Base-by-base conservation (phyloP, 2,888 invertebrate genomes). In the Cheilosia pagana region DNA sequence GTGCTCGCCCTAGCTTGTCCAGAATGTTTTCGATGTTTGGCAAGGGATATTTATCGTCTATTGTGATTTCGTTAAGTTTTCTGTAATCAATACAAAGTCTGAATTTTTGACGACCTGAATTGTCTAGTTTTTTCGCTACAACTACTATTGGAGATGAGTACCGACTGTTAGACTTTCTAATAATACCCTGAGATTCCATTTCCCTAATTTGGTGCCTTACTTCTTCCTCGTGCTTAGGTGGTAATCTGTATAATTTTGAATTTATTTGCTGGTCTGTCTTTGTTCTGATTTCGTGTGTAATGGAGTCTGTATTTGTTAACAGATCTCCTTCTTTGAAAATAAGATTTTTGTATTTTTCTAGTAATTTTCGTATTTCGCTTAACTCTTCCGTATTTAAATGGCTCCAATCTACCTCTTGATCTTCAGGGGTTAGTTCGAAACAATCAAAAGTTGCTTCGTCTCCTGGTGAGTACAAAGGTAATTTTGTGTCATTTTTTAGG, bases 21-120 rank as follows among this genome's bases (percentile, higher is more conserved):
- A 81, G 23, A 8, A 81, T 67, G 16, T 67, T 71, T 0, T 77
- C 74, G n/a, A 81, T 86, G 45, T 79, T 79, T 10, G 65, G 79
- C 2, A 79, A n/a, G 0, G 78, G 70, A 3, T 63, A 79, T 65
- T 79, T 85, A 23, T 70, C 75, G 21, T 78, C 75, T 43, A 75
- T 52, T 8, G 70, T 74, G 1, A 82, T 31, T 2, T 82, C 68
- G 23, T 81, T 86, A 10, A 81, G 19, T 28, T 63, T 77, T 16
- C 77, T 41, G 57, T 78, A 82, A 59, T 82, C 78, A 21, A 83
- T 52, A 23, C 63, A 63, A 12, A 85, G 28, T 10, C 74, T 39
- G 16, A 53, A 86, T 67, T 74, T 78, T 62, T 81, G 77, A 1
- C 4, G 35, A 16, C 74, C 74, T 14, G 77, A 65, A 39, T 78